These are phyloP conservation scores for Pristionchus maxplancki DNA, from an alignment of 2,888 invertebrate species.

Conservation along the genomic window DNA sequence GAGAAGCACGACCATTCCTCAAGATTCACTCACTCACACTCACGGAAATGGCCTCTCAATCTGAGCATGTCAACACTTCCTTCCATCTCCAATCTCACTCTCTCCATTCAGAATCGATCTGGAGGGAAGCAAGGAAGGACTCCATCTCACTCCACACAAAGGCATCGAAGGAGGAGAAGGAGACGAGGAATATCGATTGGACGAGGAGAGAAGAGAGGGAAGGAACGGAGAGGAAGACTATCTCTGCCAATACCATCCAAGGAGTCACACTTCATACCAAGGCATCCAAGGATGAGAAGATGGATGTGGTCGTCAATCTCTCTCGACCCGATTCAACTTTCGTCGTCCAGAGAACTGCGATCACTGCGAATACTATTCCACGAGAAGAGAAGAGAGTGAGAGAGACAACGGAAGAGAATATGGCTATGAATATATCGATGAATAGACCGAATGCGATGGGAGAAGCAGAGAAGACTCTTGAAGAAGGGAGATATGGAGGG, in stretches of 20 bases:
- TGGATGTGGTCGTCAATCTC: slow-evolving; percentile 59
- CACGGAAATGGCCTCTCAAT: slow-evolving; percentile 48
- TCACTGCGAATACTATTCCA: slow-evolving; percentile 54
- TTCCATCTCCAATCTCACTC: slow-evolving; percentile 60
- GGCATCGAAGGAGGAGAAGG: slow-evolving; percentile 60
- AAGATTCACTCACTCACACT: slow-evolving; percentile 38
- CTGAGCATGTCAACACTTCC: slow-evolving; percentile 62
- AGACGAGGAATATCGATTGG: slow-evolving; percentile 54
- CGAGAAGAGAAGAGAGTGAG: slow-evolving; percentile 5
- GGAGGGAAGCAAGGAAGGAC: slow-evolving; percentile 62
- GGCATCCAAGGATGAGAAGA: slow-evolving; percentile 61
- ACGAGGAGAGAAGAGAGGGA: slow-evolving; percentile 15
- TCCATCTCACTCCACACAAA: slow-evolving; percentile 62
- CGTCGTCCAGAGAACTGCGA: slow-evolving; percentile 53
- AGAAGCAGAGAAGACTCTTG: neutral
- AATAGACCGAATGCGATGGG: neutral
- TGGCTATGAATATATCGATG: slow-evolving; percentile 40
- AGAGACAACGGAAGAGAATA: slow-evolving; percentile 27
- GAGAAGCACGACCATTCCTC: neutral
- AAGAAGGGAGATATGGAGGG: slow-evolving; percentile 46
- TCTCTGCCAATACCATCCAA: slow-evolving; percentile 59
- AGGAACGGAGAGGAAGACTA: slow-evolving; percentile 57
- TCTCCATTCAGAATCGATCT: slow-evolving; percentile 64
- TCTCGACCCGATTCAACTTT: slow-evolving; percentile 57
- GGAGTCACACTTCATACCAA: slow-evolving; percentile 59